A percentile compares a stretch with the other conserved stretches of the same genome.
Evolutionary conservation across 2,797 vertebrate genomes (phyloP).

Genomic region (Spinus pinus): DNA sequence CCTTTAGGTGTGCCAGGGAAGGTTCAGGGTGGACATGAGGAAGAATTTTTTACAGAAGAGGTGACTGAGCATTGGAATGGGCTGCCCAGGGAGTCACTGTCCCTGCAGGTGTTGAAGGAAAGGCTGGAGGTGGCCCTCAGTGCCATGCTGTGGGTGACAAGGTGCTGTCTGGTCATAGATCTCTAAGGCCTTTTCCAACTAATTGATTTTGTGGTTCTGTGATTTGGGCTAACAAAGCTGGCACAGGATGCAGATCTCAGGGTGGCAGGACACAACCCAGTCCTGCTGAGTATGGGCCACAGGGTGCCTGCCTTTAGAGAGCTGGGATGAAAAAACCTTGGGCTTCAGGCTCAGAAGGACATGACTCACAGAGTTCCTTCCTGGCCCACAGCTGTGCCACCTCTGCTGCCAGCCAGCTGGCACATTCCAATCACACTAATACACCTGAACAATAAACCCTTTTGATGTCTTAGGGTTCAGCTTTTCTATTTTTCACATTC

Average conservation of each 20-base stretch:
- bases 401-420: background rate
- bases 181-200: too few species aligned
- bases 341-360: background rate
- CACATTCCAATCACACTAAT: background rate
- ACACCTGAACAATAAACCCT: background rate
- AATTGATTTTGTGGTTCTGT: background rate
- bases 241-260: background rate
- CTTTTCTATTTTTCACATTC: background rate
- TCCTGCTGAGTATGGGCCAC: fast-evolving
- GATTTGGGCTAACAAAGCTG: background rate
- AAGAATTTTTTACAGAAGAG: background rate
- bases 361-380: background rate
- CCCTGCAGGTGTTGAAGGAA: background rate
- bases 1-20: background rate
- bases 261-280: background rate
- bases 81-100: background rate
- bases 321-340: background rate
- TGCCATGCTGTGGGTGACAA: background rate
- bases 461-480: background rate
- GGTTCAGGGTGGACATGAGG: background rate
- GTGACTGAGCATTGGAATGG: fast-evolving
- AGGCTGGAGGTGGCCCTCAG: background rate
- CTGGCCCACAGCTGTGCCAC: background rate
- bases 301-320: background rate
- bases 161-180: fast-evolving